Evolutionary conservation across 2,113 vertebrate genomes (phyloP), one percentile per base, ranked within the genome.

Genomic region (Rhinogobius similis): DNA sequence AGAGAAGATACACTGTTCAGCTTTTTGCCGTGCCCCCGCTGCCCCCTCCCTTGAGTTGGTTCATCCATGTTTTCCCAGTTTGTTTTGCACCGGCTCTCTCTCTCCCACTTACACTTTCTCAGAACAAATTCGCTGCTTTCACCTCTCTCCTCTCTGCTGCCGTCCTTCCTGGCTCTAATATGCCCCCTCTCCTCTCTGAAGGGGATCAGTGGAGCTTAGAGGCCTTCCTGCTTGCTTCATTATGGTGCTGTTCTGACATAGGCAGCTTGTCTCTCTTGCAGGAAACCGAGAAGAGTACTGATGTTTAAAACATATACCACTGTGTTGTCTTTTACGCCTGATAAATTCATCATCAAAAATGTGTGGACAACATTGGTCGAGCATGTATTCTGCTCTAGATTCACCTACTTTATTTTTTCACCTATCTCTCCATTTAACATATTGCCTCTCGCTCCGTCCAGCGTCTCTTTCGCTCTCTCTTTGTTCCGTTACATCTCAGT

Each of bases 131-230:
- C 71, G 74, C 58, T 65, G 65, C 79, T 70, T 83, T 80, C 71
- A 73, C 74, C 74, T 75, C 70, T 81, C 67, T 43, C 74, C 74
- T 75, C 68, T 81, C 65, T 43, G 41, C 67, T 77, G 78, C 70
- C 24, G 2, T 82, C 64, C 77, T 78, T 67, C 27, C 69, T 64
- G n/a, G 56, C 62, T n/a, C 36, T 72, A 52, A 62, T 76, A 58
- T 77, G 71, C 61, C 68, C 77, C 38, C 76, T 82, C 59, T 56
- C 71, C 76, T 78, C 67, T 78, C 76, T 82, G 68, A 80, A 77
- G 85, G 70, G 83, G 82, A 88, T 90, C 90, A 89, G 82, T 78
- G 81, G 82, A 88, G 86, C 88, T 88, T 79, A 84, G 74, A 88
- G 84, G 70, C 80, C 87, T 83, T 88, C 84, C 81, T 85, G 80